These are phyloP conservation scores for Calcarius lapponicus DNA, from an alignment of 2,797 vertebrate species.

Conservation along the genomic window DNA sequence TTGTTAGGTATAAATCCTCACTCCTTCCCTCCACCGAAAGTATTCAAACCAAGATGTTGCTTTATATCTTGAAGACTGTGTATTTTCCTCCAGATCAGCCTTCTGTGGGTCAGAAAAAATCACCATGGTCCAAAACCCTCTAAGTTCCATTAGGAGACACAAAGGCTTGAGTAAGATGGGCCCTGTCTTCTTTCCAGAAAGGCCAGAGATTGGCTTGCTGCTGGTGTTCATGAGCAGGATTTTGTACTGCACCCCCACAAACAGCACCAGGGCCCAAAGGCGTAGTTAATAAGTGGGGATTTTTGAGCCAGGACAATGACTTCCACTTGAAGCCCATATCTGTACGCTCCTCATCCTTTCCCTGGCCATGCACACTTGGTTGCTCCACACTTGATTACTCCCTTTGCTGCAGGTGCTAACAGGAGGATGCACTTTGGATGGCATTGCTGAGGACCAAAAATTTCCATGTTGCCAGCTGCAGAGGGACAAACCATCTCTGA, in stretches of 20 bases:
- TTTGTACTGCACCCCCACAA: background rate
- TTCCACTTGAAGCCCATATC: background rate
- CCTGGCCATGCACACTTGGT: fast-evolving
- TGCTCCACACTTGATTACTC: fast-evolving
- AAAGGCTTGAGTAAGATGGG: background rate
- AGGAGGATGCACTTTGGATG: background rate
- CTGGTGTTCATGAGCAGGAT: background rate
- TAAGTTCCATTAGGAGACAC: background rate
- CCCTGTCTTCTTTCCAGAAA: background rate
- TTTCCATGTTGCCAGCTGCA: background rate
- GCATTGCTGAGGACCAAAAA: background rate
- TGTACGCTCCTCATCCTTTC: background rate
- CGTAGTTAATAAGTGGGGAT: background rate
- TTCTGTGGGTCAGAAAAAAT: background rate
- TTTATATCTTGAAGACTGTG: background rate
- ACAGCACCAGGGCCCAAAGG: background rate
- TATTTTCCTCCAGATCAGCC: background rate
- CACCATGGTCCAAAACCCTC: background rate
- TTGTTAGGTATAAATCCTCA: background rate
- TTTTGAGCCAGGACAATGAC: background rate
- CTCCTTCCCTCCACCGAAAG: background rate
- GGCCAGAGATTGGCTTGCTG: background rate
- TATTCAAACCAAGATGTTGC: background rate
- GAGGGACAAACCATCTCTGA: background rate
- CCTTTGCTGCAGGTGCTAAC: background rate